Base-by-base conservation (phyloP, 2,888 invertebrate species). In the Macrosoma leucophasiata region DNA sequence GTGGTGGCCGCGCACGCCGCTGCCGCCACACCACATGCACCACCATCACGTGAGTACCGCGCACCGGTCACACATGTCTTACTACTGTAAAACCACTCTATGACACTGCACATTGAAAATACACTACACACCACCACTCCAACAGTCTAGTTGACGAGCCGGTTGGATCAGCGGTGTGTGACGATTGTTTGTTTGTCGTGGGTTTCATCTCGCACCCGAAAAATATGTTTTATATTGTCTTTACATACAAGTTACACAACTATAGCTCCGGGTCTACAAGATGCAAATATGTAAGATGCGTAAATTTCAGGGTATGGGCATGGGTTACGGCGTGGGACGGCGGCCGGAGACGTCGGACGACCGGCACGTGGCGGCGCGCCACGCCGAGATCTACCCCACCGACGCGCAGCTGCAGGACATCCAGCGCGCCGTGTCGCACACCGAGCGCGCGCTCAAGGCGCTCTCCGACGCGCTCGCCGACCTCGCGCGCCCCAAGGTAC, bases 301-400 rank as follows among this genome's bases (percentile, higher is more conserved):
- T 18, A 15, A 18, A 14, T 6, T 20, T 8, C 48, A 55, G 62
- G 58, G 55, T 35, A 49, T 50, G 58, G 49, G 50, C 41, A 48
- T 47, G 68, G 58, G 56, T 32, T 69, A 62, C 63, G 72, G 69
- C 18, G 84, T 78, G 51, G 88, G 89, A 26, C 88, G 96, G 12
- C 89, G 95, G 29, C 92, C 94, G 0, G 97, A 97, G 74, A 94
- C 95, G n/a, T 91, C 92, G 10, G 98, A 98, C 78, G 98, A 98
- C 81, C 90, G 96, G 6, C 97, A 98, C 82, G 95, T 98, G 36
- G 90, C 96, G 70, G 92, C 94, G 29, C 93, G 95, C 57, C 98
- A 98, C 75, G 91, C 94, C 0, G 93, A 93, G 45, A 96, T 99
- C 55, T 97, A 97, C 85, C 98, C 98, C 1, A 90, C 91, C 58